A percentile compares a stretch with the other conserved stretches of the same genome.
phyloP scores from a whole-genome alignment of 1,140 invertebrate species.

The Atta cephalotes region DNA sequence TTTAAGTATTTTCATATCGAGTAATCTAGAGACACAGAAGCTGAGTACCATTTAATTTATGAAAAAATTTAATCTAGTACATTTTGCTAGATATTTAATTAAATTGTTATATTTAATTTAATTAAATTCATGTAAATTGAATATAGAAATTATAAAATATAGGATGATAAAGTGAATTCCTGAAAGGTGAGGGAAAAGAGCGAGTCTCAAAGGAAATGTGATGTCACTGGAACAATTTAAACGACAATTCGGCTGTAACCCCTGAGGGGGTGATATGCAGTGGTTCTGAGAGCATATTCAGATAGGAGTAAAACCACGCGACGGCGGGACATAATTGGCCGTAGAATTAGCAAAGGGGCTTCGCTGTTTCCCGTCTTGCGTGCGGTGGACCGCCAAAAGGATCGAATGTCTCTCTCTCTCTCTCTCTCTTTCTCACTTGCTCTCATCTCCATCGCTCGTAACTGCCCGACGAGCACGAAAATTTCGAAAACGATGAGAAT shows the following conservation, averaged over 20 bases:
- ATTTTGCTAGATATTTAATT: not conserved
- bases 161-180: not conserved
- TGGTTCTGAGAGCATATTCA: constrained; percentile 59
- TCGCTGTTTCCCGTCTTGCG: constrained; percentile 70
- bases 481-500: constrained; percentile 79
- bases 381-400: constrained; percentile 74
- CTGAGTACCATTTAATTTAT: not conserved
- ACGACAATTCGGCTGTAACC: constrained; percentile 48
- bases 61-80: not conserved
- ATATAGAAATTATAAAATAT: not conserved
- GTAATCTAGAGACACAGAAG: not conserved
- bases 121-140: not conserved
- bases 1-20: not conserved
- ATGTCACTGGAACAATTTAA: constrained; percentile 55
- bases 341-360: constrained; percentile 80
- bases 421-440: not conserved
- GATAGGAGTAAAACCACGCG: constrained; percentile 69
- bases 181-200: not conserved
- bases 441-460: not conserved
- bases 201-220: constrained; percentile 48
- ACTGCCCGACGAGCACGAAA: constrained; percentile 58
- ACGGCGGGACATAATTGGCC: constrained; percentile 80
- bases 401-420: constrained; percentile 2
- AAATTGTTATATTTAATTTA: not conserved
- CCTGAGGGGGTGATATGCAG: constrained; percentile 41